Conservation (phyloP, 1,140 invertebrate species). For the Heliconius nattereri region DNA sequence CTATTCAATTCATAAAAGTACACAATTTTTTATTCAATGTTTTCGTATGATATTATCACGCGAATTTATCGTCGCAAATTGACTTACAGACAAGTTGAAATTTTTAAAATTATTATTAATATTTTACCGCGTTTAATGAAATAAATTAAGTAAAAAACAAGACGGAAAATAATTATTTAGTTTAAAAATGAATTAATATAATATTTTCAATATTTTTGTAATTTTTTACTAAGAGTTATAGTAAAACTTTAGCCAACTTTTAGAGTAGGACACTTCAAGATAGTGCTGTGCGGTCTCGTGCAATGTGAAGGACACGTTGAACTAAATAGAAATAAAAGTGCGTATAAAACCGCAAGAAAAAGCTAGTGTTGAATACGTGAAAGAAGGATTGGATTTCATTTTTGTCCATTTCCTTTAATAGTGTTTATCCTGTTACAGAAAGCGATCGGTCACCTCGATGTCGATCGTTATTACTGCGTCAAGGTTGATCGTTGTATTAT, state of each 20-base stretch:
- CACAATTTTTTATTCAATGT: no score
- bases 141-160: background rate
- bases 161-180: no score
- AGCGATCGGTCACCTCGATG: slow-evolving; percentile 54
- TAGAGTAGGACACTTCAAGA: background rate
- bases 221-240: background rate
- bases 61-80: no score
- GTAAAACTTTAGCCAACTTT: background rate
- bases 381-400: background rate
- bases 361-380: slow-evolving; percentile 6
- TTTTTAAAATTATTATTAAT: background rate
- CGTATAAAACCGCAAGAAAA: background rate
- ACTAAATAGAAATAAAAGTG: slow-evolving; percentile 7
- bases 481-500: slow-evolving; percentile 51
- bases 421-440: slow-evolving; percentile 32
- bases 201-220: background rate
- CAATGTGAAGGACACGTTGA: slow-evolving; percentile 1
- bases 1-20: no score
- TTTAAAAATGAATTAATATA: background rate
- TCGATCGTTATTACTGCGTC: slow-evolving; percentile 49
- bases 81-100: no score
- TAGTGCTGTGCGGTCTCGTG: background rate
- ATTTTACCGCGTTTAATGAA: background rate
- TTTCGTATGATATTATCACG: no score
- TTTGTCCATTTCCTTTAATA: slow-evolving; percentile 8